A percentile compares a stretch with the other conserved stretches of the same genome.
These are phyloP conservation scores for Tachyglossus aculeatus DNA, from an alignment of 2,797 vertebrate species.

Conservation along the genomic window DNA sequence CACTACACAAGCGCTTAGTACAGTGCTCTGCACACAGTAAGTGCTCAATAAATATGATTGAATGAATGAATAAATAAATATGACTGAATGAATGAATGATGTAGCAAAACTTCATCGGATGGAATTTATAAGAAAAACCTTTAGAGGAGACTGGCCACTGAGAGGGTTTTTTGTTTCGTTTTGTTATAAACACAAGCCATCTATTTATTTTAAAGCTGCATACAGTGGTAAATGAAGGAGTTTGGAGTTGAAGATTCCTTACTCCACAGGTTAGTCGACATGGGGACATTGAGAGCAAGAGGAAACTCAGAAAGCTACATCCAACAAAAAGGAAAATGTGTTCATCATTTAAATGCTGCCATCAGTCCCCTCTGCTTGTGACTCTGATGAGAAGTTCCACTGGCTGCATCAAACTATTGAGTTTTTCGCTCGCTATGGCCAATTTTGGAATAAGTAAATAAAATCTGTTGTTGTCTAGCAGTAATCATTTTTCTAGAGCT, in stretches of 20 bases:
- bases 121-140: no score
- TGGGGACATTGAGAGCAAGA: neutral
- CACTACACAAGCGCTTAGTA: no score
- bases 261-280: neutral
- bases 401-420: neutral
- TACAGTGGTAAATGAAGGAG: no score
- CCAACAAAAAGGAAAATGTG: neutral
- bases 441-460: slow-evolving; percentile 32
- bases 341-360: slow-evolving; percentile 2
- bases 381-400: slow-evolving; percentile 22
- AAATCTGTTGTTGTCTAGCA: slow-evolving; percentile 23
- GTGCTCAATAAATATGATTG: no score
- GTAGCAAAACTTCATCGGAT: no score
- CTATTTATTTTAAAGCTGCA: no score
- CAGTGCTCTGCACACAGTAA: no score
- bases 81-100: no score
- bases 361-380: neutral
- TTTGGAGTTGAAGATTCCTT: neutral
- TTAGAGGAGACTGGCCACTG: no score
- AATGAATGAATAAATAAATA: no score
- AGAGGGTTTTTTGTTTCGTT: no score
- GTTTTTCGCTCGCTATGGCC: neutral
- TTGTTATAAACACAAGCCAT: no score
- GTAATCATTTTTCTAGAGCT: slow-evolving; percentile 34
- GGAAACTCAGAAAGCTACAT: neutral